These are phyloP conservation scores for Scolopax mira DNA, from an alignment of 2,113 vertebrate species.

Conservation along the genomic window DNA sequence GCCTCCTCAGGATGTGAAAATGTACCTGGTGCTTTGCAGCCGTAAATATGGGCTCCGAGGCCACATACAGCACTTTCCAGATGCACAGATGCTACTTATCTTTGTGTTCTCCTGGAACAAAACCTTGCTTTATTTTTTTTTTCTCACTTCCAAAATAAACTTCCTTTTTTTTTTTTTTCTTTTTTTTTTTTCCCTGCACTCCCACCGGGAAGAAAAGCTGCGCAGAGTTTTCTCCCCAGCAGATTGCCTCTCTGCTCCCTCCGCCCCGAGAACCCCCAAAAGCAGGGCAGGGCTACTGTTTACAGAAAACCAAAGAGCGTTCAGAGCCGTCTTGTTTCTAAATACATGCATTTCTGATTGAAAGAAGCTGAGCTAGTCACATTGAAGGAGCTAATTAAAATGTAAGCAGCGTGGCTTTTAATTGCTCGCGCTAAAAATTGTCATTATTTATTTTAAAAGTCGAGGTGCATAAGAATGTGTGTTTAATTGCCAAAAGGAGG, in stretches of 20 bases:
- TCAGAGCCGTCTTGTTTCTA: conserved; percentile 30
- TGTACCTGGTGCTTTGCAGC: conserved; percentile 31
- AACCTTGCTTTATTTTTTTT: conserved; percentile 43
- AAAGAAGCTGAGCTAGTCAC: conserved; percentile 49
- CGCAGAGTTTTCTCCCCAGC: conserved; percentile 26
- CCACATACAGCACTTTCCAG: neutral
- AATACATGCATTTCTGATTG: conserved; percentile 42
- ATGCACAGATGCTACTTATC: conserved; percentile 45
- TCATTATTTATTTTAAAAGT: conserved; percentile 60
- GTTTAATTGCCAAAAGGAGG: conserved; percentile 54
- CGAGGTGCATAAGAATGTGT: conserved; percentile 37
- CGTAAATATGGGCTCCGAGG: neutral
- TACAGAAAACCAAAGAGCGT: neutral
- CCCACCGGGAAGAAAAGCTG: conserved; percentile 50
- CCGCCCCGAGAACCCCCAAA: conserved; percentile 13
- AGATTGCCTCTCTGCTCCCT: conserved; percentile 19
- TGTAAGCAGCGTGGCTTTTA: conserved; percentile 23
- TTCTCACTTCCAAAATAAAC: conserved; percentile 66
- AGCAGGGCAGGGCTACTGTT: conserved; percentile 45
- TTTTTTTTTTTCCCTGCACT: neutral
- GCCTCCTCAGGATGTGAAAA: neutral
- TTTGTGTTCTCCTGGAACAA: conserved; percentile 43
- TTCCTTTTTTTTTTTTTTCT: conserved; percentile 15
- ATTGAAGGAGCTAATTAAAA: conserved; percentile 41
- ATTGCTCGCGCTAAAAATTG: conserved; percentile 47